These are phyloP conservation scores for Mimumesa dahlbomi DNA, from an alignment of 2,888 invertebrate species.

Conservation along the genomic window DNA sequence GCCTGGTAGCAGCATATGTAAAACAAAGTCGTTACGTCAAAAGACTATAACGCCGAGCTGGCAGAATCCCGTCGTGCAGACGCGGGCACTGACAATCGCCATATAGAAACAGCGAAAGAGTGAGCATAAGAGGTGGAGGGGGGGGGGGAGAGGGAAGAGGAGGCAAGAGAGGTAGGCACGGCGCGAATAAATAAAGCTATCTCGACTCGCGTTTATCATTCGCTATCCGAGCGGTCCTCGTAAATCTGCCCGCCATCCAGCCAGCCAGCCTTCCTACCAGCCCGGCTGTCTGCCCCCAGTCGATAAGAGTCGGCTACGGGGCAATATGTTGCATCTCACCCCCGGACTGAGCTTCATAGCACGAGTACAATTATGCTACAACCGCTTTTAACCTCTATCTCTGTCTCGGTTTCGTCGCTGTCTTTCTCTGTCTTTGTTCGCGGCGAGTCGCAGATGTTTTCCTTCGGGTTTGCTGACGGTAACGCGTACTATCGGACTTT, in stretches of 20 bases:
- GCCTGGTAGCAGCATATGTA: slow-evolving; percentile 20
- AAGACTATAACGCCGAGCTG: slow-evolving; percentile 24
- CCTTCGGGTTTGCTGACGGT: too few relatives aligned
- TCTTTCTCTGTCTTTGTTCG: too few relatives aligned
- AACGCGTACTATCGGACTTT: too few relatives aligned
- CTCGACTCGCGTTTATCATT: slow-evolving; percentile 84
- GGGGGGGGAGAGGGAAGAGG: slow-evolving; percentile 11
- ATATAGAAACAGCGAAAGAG: slow-evolving; percentile 44
- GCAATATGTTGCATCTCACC: slow-evolving; percentile 75
- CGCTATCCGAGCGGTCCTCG: slow-evolving; percentile 82
- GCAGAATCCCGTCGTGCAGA: slow-evolving; percentile 49
- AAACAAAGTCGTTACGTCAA: slow-evolving; percentile 53
- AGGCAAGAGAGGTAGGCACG: slow-evolving; percentile 76
- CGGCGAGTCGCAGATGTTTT: too few relatives aligned
- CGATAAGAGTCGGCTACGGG: slow-evolving; percentile 74
- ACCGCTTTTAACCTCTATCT: slow-evolving; percentile 49
- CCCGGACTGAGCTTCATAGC: slow-evolving; percentile 58
- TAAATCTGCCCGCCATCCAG: slow-evolving; percentile 80
- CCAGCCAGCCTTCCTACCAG: slow-evolving; percentile 69
- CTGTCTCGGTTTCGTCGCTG: too few relatives aligned
- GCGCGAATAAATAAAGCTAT: slow-evolving; percentile 85
- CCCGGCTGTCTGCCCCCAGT: slow-evolving; percentile 72
- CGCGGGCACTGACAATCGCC: slow-evolving; percentile 55
- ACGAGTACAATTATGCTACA: slow-evolving; percentile 63
- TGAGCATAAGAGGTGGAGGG: slow-evolving; percentile 29